Conservation (phyloP, 2,113 vertebrate species). For the Halcyon malimbica region DNA sequence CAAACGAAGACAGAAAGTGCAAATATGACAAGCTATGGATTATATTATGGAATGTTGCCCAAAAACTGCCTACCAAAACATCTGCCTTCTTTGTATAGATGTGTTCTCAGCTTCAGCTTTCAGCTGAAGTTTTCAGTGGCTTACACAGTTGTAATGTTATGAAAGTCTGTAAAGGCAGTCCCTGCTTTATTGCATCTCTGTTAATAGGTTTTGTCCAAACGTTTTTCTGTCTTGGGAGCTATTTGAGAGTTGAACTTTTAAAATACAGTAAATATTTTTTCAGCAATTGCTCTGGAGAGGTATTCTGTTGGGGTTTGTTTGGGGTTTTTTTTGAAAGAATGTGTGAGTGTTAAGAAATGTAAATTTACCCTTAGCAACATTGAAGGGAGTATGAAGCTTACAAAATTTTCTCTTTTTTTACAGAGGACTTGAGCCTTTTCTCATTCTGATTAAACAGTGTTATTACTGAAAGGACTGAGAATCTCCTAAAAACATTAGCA, state of each 20-base stretch:
- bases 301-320: too few species aligned
- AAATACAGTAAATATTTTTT: not conserved
- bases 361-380: not conserved
- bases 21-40: not conserved
- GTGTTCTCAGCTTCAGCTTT: not conserved
- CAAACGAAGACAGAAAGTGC: not conserved
- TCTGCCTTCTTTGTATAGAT: not conserved
- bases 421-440: not conserved
- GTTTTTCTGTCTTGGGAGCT: not conserved
- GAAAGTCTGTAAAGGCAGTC: not conserved
- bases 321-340: not conserved
- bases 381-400: not conserved
- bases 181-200: not conserved
- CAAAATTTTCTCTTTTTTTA: not conserved
- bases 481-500: not conserved
- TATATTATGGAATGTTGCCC: not conserved
- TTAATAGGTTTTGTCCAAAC: not conserved
- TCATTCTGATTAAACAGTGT: not conserved
- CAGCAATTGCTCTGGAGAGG: not conserved
- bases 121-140: not conserved
- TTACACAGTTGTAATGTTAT: not conserved
- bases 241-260: not conserved
- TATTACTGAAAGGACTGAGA: not conserved
- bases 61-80: not conserved
- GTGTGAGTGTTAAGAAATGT: not conserved